These are phyloP conservation scores for Pentalonia nigronervosa DNA, from an alignment of 1,140 invertebrate species.

Conservation along the genomic window DNA sequence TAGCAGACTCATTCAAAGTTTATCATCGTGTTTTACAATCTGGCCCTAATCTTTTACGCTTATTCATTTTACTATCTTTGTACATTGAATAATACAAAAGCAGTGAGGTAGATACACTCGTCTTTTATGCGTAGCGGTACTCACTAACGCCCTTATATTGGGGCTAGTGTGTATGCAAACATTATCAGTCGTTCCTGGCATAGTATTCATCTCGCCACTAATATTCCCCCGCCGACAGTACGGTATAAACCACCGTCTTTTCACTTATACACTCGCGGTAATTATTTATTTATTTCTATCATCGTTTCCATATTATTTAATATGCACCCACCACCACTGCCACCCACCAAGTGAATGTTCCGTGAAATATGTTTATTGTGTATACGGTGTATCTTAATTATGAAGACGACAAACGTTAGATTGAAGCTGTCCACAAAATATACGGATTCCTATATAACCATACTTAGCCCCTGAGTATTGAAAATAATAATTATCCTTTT, in stretches of 20 bases:
- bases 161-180: background rate
- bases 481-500: constrained; percentile 27
- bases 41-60: background rate
- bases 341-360: background rate
- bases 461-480: background rate
- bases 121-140: background rate
- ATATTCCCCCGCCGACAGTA: background rate
- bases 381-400: background rate
- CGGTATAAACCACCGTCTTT: background rate
- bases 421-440: background rate
- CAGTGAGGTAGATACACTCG: background rate
- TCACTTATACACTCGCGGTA: background rate
- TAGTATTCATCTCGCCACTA: background rate
- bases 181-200: background rate
- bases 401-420: background rate
- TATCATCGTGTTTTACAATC: constrained; percentile 3
- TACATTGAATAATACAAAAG: background rate
- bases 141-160: background rate
- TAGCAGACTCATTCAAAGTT: background rate
- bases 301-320: constrained; percentile 25
- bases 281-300: constrained; percentile 34
- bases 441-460: background rate
- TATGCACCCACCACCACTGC: background rate
- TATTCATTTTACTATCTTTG: constrained; percentile 19
- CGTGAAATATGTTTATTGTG: background rate